Percentiles rank a stretch among this genome's conserved stretches.
Evolutionary conservation across 2,888 invertebrate genomes (phyloP).

Genomic region (Calliopum simillimum): DNA sequence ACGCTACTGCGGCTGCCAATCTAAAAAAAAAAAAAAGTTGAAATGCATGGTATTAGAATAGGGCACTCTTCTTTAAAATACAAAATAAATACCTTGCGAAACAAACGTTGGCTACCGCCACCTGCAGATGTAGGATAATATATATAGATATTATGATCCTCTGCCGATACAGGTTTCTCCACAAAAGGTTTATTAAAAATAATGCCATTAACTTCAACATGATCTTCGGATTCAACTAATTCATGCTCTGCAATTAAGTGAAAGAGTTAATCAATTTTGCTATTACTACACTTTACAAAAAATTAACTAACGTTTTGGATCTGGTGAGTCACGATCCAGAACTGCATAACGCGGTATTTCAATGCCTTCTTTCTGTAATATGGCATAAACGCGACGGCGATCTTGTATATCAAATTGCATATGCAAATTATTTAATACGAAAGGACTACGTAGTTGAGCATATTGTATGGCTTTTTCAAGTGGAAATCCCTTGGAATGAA

Average conservation of each 20-base stretch:
- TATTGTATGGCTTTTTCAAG: slow-evolving; percentile 98
- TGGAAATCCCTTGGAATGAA: slow-evolving; percentile 98
- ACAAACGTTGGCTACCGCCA: slow-evolving; percentile 96
- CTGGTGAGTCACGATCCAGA: slow-evolving; percentile 91
- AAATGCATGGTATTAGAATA: not conserved
- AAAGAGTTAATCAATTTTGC: not conserved
- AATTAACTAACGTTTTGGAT: slow-evolving; percentile 83
- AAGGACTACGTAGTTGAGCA: slow-evolving; percentile 91
- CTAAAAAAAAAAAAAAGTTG: slow-evolving; percentile 68
- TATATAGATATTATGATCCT: slow-evolving; percentile 99
- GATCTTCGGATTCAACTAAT: slow-evolving; percentile 94
- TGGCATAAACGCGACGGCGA: slow-evolving; percentile 93
- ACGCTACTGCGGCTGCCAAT: slow-evolving; percentile 99
- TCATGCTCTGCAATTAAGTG: slow-evolving; percentile 80
- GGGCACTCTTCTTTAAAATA: not conserved
- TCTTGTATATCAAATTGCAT: slow-evolving; percentile 99
- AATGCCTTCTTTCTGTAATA: slow-evolving; percentile 93
- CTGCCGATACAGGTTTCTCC: slow-evolving; percentile 98
- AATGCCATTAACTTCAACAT: slow-evolving; percentile 95
- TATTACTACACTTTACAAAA: not conserved
- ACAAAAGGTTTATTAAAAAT: slow-evolving; percentile 99
- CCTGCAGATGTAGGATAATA: slow-evolving; percentile 99
- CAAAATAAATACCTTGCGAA: slow-evolving; percentile 83
- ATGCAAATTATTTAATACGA: slow-evolving; percentile 97
- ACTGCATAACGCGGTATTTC: slow-evolving; percentile 98